Percentiles rank a stretch among this genome's conserved stretches.
phyloP scores from a whole-genome alignment of 2,797 vertebrate genomes.

The Apogon hyalosoma region DNA sequence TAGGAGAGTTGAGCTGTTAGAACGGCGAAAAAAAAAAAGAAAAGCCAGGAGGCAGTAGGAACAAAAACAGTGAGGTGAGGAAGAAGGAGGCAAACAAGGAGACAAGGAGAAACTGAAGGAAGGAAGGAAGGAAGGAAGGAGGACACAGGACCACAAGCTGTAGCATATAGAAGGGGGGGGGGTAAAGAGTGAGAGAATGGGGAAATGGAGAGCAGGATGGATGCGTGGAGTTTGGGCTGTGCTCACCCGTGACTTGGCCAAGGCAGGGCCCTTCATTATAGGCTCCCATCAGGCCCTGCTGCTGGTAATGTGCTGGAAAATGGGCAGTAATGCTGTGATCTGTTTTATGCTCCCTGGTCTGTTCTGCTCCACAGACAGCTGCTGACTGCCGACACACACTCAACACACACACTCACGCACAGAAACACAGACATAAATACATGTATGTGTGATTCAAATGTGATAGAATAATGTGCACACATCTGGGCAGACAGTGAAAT shows the following conservation, averaged over 20 bases:
- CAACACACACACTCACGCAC: conserved; percentile 19
- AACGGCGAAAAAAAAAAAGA: conserved; percentile 19
- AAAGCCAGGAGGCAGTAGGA: background rate
- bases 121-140: conserved; percentile 25
- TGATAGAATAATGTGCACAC: too few relatives aligned
- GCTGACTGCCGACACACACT: conserved; percentile 30
- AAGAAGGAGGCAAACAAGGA: conserved; percentile 37
- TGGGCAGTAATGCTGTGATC: conserved; percentile 76
- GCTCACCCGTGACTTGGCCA: conserved; percentile 76
- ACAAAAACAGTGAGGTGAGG: conserved; percentile 21
- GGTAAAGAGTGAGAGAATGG: conserved; percentile 16
- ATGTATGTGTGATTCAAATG: background rate
- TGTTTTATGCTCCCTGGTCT: conserved; percentile 74
- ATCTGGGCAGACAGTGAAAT: conserved; percentile 11
- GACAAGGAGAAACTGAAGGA: conserved; percentile 14
- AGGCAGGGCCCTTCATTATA: conserved; percentile 75
- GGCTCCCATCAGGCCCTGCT: conserved; percentile 76
- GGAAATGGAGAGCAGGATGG: conserved; percentile 62
- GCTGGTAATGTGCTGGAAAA: conserved; percentile 82
- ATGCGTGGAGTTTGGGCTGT: conserved; percentile 67
- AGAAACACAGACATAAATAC: conserved; percentile 18
- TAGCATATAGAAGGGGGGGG: conserved; percentile 29
- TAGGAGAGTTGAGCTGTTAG: conserved; percentile 43
- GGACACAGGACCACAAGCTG: conserved; percentile 40
- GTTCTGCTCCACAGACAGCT: conserved; percentile 49